Percentiles rank a stretch among this genome's conserved stretches.
Conservation (phyloP, 2,113 vertebrate species). For the Odocoileus virginianus region DNA sequence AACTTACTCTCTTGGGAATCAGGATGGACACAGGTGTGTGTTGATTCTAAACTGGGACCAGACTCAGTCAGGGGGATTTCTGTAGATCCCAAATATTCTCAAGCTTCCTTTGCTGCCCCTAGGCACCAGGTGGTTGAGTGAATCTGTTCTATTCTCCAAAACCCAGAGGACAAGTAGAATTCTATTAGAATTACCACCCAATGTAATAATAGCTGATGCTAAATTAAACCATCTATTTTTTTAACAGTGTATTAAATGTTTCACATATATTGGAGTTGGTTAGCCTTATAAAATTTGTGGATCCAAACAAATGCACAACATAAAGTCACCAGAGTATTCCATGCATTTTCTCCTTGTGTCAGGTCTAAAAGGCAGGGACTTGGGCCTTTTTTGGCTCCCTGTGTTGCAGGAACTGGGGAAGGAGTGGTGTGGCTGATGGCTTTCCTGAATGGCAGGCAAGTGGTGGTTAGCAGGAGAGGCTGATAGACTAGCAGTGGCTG, state of each 20-base stretch:
- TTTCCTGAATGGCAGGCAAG: background rate
- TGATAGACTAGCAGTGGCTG: background rate
- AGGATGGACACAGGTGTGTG: background rate
- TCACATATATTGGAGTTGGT: background rate
- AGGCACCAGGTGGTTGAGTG: too few species aligned
- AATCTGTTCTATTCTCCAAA: background rate
- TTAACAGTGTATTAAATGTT: background rate
- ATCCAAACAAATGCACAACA: background rate
- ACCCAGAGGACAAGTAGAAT: background rate
- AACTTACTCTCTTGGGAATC: background rate
- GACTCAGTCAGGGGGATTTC: rapidly evolving
- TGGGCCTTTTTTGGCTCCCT: background rate
- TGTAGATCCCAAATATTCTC: background rate
- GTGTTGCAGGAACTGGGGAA: background rate
- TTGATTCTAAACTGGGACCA: background rate
- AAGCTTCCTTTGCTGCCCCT: background rate
- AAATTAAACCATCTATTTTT: background rate
- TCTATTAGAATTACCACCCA: background rate
- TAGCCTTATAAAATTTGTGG: background rate
- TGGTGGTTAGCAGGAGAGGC: background rate
- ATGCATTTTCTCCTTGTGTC: background rate
- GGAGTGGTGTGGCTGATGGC: background rate
- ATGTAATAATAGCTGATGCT: background rate
- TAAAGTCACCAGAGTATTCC: background rate
- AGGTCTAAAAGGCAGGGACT: too few species aligned